These are phyloP conservation scores for Diadophis punctatus DNA, from an alignment of 2,113 vertebrate genomes.

Conservation along the genomic window DNA sequence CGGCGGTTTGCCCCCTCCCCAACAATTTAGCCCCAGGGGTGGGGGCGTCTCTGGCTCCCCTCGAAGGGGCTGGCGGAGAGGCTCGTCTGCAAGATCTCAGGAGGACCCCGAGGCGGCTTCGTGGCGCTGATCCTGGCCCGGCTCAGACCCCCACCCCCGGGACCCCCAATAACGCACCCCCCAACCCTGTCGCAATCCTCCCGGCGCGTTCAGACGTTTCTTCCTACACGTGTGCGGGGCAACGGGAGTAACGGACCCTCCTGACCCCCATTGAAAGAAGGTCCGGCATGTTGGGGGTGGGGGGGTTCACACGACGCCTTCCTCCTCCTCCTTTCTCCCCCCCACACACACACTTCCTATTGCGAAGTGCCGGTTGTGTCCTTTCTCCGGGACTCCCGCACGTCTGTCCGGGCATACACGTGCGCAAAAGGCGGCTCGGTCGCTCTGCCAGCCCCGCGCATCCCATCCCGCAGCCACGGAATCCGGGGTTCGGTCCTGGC, in stretches of 20 bases:
- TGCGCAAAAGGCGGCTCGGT: not conserved
- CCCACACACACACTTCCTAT: no score
- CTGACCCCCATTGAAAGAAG: not conserved
- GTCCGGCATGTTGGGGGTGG: no score
- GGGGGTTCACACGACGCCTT: not conserved
- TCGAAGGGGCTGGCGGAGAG: not conserved
- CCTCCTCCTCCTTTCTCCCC: not conserved
- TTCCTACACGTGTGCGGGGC: not conserved
- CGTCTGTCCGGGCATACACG: not conserved
- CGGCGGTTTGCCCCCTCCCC: not conserved
- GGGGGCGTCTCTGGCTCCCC: no score
- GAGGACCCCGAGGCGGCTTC: not conserved
- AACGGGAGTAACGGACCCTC: no score
- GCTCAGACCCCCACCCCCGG: not conserved
- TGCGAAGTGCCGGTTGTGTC: not conserved
- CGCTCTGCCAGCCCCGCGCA: no score
- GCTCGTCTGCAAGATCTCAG: not conserved
- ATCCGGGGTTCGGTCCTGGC: no score
- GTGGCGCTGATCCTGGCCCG: no score
- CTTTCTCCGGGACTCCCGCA: not conserved
- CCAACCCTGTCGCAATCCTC: not conserved
- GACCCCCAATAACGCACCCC: no score
- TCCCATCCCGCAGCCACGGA: no score
- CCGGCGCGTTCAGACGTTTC: not conserved
- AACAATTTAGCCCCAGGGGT: not conserved